Conservation (phyloP, 2,113 vertebrate species). For the Catagonus wagneri region DNA sequence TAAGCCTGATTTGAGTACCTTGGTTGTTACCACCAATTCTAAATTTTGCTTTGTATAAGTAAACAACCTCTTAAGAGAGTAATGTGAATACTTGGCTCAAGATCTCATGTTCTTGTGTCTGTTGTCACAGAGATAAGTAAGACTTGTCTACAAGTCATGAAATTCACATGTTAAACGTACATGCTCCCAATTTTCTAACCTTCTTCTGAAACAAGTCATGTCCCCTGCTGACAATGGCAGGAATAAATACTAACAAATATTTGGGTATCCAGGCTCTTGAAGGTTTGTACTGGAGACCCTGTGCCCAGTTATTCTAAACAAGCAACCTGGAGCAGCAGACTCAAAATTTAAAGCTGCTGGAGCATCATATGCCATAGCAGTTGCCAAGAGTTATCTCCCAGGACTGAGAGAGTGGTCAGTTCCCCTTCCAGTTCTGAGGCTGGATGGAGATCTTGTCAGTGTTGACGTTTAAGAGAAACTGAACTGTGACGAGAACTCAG, state of each 20-base stretch:
- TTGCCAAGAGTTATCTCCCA: not conserved
- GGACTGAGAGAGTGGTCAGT: not conserved
- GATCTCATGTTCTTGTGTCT: not conserved
- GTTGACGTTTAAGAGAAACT: not conserved
- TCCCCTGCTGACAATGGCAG: slow-evolving; percentile 48
- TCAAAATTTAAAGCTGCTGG: not conserved
- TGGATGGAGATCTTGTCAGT: too few relatives aligned
- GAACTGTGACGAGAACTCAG: not conserved
- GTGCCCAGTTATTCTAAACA: not conserved
- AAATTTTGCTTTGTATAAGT: not conserved
- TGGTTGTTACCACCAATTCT: not conserved
- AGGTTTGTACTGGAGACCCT: not conserved
- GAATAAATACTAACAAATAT: slow-evolving; percentile 39
- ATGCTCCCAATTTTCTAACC: slow-evolving; percentile 44
- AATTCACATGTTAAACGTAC: slow-evolving; percentile 37
- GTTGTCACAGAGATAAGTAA: not conserved
- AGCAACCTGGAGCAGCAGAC: not conserved
- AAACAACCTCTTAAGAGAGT: not conserved
- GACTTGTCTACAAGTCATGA: slow-evolving; percentile 23
- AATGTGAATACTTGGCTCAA: not conserved
- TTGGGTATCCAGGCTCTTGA: slow-evolving; percentile 12
- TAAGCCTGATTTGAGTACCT: not conserved
- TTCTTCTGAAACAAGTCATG: slow-evolving; percentile 28
- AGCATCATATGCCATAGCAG: not conserved
- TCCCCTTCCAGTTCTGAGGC: not conserved